phyloP scores from a whole-genome alignment of 1,140 invertebrate genomes.

The Ephestia elutella region DNA sequence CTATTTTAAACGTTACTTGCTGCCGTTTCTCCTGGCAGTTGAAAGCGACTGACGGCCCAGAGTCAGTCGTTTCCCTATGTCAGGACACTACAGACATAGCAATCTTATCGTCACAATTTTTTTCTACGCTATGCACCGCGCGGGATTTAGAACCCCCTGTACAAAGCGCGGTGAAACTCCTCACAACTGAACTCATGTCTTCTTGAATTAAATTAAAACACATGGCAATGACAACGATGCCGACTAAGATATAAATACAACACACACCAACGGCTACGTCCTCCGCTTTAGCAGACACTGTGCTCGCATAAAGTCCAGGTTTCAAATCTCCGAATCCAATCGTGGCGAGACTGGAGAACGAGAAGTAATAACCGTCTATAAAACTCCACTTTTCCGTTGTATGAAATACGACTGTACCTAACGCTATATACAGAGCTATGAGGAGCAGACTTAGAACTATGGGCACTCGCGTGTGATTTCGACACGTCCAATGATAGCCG shows the following conservation, averaged over 20 bases:
- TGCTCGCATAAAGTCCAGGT: conserved; percentile 81
- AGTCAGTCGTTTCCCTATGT: conserved; percentile 74
- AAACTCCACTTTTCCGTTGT: conserved; percentile 92
- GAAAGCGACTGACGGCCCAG: conserved; percentile 49
- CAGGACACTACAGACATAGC: conserved; percentile 79
- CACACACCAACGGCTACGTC: conserved; percentile 86
- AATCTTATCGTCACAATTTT: conserved; percentile 74
- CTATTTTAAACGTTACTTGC: conserved; percentile 67
- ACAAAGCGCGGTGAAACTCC: conserved; percentile 71
- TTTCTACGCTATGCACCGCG: conserved; percentile 59
- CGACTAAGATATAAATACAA: conserved; percentile 92
- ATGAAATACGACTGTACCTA: conserved; percentile 93
- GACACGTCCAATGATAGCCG: conserved; percentile 68
- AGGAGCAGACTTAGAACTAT: conserved; percentile 92
- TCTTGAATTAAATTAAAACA: conserved; percentile 97
- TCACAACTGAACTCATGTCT: conserved; percentile 83
- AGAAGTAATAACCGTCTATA: conserved; percentile 95
- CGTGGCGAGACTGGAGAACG: conserved; percentile 92
- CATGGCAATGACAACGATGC: conserved; percentile 96
- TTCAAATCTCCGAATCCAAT: conserved; percentile 92
- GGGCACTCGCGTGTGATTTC: conserved; percentile 81
- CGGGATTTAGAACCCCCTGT: conserved; percentile 50
- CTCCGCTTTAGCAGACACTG: conserved; percentile 78
- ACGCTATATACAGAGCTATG: conserved; percentile 91
- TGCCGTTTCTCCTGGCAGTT: conserved; percentile 60